Percentiles rank a stretch among this genome's conserved stretches.
Evolutionary conservation across 2,797 vertebrate species (phyloP).

Genomic region (Clarias fuscus): DNA sequence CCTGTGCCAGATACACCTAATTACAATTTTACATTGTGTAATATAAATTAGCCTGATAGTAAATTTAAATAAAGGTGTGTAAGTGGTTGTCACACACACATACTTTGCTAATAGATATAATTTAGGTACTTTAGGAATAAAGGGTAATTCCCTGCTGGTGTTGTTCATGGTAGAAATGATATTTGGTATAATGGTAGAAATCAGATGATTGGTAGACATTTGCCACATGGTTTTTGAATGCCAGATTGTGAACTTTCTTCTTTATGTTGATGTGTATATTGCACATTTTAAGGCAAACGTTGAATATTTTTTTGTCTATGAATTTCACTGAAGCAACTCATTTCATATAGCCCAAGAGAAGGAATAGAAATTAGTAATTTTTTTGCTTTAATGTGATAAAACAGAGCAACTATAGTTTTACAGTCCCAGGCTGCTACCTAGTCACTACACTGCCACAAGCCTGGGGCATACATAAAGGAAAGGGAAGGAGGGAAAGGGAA

Average conservation of each 20-base stretch:
- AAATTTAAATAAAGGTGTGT: constrained; percentile 3
- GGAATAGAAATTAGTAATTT: not conserved
- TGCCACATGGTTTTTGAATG: not conserved
- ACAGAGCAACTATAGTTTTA: constrained; percentile 26
- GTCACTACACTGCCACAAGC: constrained; percentile 11
- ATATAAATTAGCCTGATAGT: not conserved
- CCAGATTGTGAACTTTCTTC: not conserved
- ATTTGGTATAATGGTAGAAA: no score
- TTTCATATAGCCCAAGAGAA: not conserved
- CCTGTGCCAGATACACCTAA: constrained; percentile 20
- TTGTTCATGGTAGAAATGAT: not conserved
- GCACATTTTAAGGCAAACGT: not conserved
- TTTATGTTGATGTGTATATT: not conserved
- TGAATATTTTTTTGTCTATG: constrained; percentile 28
- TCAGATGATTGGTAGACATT: not conserved
- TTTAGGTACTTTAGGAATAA: not conserved
- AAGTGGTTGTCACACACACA: not conserved
- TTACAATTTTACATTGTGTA: not conserved
- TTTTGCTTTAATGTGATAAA: constrained; percentile 7
- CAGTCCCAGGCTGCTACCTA: constrained; percentile 1
- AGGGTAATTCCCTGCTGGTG: not conserved
- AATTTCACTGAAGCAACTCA: not conserved
- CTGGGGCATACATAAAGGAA: not conserved
- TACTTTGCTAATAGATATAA: not conserved
- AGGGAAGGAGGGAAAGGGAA: not conserved